Conservation (phyloP, 2,797 vertebrate genomes). For the Tenualosa ilisha region DNA sequence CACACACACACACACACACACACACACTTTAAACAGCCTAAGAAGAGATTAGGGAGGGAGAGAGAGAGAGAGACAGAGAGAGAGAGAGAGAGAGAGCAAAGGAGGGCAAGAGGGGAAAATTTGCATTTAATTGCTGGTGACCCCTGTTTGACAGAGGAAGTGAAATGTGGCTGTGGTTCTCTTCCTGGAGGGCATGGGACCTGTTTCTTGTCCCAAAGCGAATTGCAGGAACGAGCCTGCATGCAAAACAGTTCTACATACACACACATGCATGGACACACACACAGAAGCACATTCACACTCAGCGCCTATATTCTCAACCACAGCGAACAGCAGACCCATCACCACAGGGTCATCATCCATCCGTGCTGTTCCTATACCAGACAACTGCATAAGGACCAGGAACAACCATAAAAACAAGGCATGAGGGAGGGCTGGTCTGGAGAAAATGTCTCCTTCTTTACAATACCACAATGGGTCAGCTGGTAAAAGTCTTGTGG, state of each 20-base stretch:
- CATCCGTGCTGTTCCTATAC: background rate
- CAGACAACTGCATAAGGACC: background rate
- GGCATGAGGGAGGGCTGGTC: background rate
- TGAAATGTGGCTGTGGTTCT: conserved; percentile 26
- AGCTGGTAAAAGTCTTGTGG: conserved; percentile 16
- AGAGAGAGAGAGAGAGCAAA: background rate
- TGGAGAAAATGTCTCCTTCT: conserved; percentile 20
- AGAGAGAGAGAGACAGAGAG: background rate
- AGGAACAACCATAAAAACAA: background rate
- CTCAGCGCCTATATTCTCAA: background rate
- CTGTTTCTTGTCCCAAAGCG: conserved; percentile 22
- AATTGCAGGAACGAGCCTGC: background rate
- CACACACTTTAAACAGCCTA: conserved; percentile 10
- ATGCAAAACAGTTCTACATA: conserved; percentile 7
- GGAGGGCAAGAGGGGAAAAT: conserved; percentile 34
- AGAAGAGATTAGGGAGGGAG: background rate
- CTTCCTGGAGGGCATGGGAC: conserved; percentile 15
- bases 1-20: conserved; percentile 12
- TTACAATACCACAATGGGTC: conserved; percentile 1
- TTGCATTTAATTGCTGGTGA: conserved; percentile 40
- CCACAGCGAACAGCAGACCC: background rate
- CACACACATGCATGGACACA: background rate
- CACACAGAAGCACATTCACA: background rate
- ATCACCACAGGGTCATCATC: conserved; percentile 1
- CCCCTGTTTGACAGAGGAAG: conserved; percentile 31